phyloP scores from a whole-genome alignment of 2,888 invertebrate genomes.

The Drosophila parthenogenetica region DNA sequence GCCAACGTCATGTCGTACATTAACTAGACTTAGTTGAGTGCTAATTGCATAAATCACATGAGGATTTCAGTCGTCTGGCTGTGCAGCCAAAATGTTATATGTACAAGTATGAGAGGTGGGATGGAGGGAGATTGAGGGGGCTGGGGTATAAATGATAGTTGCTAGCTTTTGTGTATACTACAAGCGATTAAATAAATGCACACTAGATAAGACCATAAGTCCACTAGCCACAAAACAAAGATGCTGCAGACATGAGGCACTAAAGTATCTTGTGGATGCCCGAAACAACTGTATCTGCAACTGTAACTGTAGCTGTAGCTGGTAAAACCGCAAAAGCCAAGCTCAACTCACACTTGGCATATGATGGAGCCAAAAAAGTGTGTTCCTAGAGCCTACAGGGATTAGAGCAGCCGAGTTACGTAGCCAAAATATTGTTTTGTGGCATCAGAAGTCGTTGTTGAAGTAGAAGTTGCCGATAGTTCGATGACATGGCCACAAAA shows the following conservation, averaged over 20 bases:
- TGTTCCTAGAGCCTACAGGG: constrained; percentile 21
- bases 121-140: background rate
- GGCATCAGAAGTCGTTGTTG: constrained; percentile 31
- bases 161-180: constrained; percentile 55
- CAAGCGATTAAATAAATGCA: constrained; percentile 47
- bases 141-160: constrained; percentile 23
- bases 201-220: constrained; percentile 39
- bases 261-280: constrained; percentile 56
- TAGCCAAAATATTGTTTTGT: constrained; percentile 32
- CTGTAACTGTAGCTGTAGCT: constrained; percentile 16
- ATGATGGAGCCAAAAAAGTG: constrained; percentile 37
- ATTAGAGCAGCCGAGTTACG: constrained; percentile 37
- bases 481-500: constrained; percentile 68
- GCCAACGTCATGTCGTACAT: constrained; percentile 69
- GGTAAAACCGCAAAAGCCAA: constrained; percentile 58
- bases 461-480: constrained; percentile 60
- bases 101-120: constrained; percentile 1
- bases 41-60: constrained; percentile 80
- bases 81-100: constrained; percentile 1
- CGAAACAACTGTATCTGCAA: constrained; percentile 9
- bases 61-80: constrained; percentile 73
- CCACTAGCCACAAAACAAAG: constrained; percentile 37
- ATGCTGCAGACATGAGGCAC: constrained; percentile 42
- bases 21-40: constrained; percentile 75
- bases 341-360: constrained; percentile 36